Evolutionary conservation across 2,113 vertebrate species (phyloP).

Genomic region (Gopherus evgoodei): DNA sequence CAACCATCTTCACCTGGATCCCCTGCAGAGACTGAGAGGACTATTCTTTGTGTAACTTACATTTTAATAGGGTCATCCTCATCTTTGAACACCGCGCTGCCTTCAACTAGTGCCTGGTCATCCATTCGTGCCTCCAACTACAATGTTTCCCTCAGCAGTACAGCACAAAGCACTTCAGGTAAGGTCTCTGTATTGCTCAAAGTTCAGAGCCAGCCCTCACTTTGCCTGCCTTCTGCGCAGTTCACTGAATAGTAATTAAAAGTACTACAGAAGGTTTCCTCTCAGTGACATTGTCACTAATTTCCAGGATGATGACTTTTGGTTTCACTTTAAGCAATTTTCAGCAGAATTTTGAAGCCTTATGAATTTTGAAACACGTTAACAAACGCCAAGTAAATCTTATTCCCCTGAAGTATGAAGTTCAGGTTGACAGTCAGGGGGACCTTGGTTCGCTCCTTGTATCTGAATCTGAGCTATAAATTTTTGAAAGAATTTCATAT

Average conservation of each 20-base stretch:
- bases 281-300: neutral
- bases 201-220: neutral
- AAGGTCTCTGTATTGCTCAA: fast-evolving
- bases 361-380: neutral
- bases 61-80: slow-evolving; percentile 92
- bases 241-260: neutral
- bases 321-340: neutral
- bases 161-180: slow-evolving; percentile 99
- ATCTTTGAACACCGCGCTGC: slow-evolving; percentile 99
- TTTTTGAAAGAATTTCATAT: neutral
- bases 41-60: neutral
- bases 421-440: neutral
- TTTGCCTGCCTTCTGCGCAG: neutral
- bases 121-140: slow-evolving; percentile 99
- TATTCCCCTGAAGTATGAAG: neutral
- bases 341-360: neutral
- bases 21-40: fast-evolving
- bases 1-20: too few species aligned
- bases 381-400: neutral
- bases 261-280: neutral
- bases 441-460: neutral
- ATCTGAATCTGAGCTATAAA: neutral
- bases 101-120: slow-evolving; percentile 99
- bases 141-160: slow-evolving; percentile 99
- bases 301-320: neutral